A percentile compares a stretch with the other conserved stretches of the same genome.
Evolutionary conservation across 2,113 vertebrate genomes (phyloP).

Genomic region (Triplophysa rosa): DNA sequence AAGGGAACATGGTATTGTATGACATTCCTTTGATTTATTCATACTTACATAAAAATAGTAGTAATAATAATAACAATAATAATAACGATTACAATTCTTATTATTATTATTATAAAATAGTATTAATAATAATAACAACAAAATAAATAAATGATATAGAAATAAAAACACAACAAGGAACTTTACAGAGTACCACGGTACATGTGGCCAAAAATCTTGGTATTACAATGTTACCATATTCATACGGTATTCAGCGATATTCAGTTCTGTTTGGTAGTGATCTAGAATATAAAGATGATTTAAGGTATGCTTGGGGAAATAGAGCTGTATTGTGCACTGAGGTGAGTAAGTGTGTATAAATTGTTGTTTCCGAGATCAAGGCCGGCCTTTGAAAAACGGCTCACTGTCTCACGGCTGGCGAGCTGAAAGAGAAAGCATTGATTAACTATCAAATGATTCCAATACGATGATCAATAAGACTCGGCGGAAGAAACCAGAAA

Average conservation of each 20-base stretch:
- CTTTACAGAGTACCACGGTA: no score
- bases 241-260: not conserved
- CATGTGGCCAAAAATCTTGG: not conserved
- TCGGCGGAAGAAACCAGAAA: slow-evolving; percentile 62
- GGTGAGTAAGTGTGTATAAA: slow-evolving; percentile 23
- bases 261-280: not conserved
- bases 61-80: no score
- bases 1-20: not conserved
- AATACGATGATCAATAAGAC: slow-evolving; percentile 74
- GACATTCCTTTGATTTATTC: not conserved
- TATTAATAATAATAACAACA: no score
- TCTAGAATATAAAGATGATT: not conserved
- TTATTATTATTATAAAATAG: not conserved
- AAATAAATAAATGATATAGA: no score
- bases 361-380: slow-evolving; percentile 66
- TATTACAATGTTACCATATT: not conserved
- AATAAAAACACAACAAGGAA: no score
- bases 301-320: not conserved
- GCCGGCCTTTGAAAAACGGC: slow-evolving; percentile 64
- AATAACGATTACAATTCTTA: no score
- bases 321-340: not conserved
- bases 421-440: slow-evolving; percentile 76
- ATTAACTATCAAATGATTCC: slow-evolving; percentile 83
- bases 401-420: slow-evolving; percentile 54
- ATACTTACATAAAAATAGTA: no score